phyloP scores from a whole-genome alignment of 2,797 vertebrate species.

The Eutrigla gurnardus region DNA sequence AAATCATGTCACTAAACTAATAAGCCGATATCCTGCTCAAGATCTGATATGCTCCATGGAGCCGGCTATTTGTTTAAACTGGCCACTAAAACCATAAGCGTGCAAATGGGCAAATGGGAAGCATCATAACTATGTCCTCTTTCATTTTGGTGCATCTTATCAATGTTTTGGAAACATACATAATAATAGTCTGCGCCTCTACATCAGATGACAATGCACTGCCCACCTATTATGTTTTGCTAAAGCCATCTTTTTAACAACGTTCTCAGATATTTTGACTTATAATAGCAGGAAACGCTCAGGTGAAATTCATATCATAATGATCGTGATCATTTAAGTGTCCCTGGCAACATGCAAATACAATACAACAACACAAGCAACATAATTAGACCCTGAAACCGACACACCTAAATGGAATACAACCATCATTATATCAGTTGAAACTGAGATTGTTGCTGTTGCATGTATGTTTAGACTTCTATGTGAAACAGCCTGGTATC shows the following conservation, averaged over 20 bases:
- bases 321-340: neutral
- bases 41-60: neutral
- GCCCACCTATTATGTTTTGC: neutral
- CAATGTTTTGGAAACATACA: neutral
- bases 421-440: neutral
- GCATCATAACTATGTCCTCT: neutral
- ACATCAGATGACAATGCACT: neutral
- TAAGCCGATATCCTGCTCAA: conserved; percentile 16
- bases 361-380: neutral
- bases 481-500: neutral
- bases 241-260: neutral
- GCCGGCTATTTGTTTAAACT: neutral
- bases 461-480: neutral
- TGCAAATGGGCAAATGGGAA: neutral
- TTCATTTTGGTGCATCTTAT: neutral
- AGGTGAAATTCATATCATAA: neutral
- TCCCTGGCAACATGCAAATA: neutral
- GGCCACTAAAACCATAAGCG: neutral
- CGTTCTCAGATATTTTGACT: neutral
- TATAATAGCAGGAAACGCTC: neutral
- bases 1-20: conserved; percentile 30
- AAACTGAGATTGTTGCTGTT: neutral
- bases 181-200: neutral
- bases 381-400: neutral
- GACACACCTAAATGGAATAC: neutral